Evolutionary conservation across 2,113 vertebrate genomes (phyloP).

Genomic region (Fregetta grallaria): DNA sequence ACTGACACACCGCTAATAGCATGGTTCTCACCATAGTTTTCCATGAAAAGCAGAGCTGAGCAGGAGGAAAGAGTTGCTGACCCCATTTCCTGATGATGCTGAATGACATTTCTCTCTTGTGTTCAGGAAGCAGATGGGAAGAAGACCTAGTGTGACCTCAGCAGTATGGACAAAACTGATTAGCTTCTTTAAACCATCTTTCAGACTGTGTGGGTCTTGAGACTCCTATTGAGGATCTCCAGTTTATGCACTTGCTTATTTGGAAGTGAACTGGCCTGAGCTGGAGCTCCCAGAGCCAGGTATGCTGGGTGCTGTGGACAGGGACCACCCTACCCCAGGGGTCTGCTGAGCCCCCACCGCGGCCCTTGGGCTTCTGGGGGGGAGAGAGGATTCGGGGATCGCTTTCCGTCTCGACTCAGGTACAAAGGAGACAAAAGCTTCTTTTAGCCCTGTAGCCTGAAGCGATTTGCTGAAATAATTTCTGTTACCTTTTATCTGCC

Average conservation of each 20-base stretch:
- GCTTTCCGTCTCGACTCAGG: background rate
- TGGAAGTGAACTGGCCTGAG: background rate
- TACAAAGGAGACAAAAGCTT: background rate
- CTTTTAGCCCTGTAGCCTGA: background rate
- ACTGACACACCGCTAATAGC: background rate
- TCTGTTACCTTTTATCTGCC: constrained; percentile 31
- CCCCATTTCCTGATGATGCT: background rate
- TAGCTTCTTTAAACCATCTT: background rate
- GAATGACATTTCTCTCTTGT: background rate
- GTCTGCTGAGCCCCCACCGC: background rate
- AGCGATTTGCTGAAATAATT: background rate
- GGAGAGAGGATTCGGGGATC: background rate
- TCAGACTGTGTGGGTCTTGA: background rate
- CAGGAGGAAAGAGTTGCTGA: background rate
- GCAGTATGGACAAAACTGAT: background rate
- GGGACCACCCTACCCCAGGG: background rate
- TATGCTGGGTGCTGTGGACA: background rate
- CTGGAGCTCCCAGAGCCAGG: background rate
- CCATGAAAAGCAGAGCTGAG: background rate
- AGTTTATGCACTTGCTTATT: background rate
- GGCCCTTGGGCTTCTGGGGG: background rate
- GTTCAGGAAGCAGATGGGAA: background rate
- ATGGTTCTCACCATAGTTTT: background rate
- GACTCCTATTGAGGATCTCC: background rate
- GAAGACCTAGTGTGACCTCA: background rate